Base-by-base conservation (phyloP, 2,113 vertebrate species). In the Phrynosoma platyrhinos region DNA sequence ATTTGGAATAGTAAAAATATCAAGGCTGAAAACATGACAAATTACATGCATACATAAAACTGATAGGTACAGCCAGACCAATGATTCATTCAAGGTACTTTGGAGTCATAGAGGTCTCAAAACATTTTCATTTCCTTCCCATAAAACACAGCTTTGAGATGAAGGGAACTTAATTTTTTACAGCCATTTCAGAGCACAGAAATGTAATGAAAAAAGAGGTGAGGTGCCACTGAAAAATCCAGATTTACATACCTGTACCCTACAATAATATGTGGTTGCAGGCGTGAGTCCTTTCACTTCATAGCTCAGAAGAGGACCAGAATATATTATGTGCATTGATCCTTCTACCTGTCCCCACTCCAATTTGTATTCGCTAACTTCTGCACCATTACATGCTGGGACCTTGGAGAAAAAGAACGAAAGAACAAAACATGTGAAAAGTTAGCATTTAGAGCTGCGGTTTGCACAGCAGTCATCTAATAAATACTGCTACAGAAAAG, bases 221-320 rank as follows among this genome's bases (percentile, higher is more conserved):
- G 25, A 69, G 27, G 58, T 27, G 23, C 66, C 27, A 69, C 23
- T 2, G 47, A 47, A 71, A 21, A 58, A 23, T 16, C 75, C 85
- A 66, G 76, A 20, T 75, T 25, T 27, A 62, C 88, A 30, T 97
- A 98, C 97, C 97, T 97, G 97, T 64, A 98, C 96, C 93, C 96
- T 96, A 95, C 97, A 97, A 74, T 96, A 97, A 79, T 98, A 98
- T 0, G 94, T 96, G 71, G 97, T 97, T 62, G 97, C 97, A 42
- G 97, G 97, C 21, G 92, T 93, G 74, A 98, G 96, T 30, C 95
- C 94, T 91, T 95, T 97, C 21, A 97, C 95, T 95, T 98, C 97
- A 79, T 96, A 97, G 91, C 92, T 96, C 79, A 94, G 93, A 89
- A 92, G 94, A 42, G 96, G 92, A 27, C 97, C 97, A 0, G 91